Percentiles rank a stretch among this genome's conserved stretches.
Evolutionary conservation across 2,113 vertebrate genomes (phyloP).

Genomic region (Hemibagrus wyckioides): DNA sequence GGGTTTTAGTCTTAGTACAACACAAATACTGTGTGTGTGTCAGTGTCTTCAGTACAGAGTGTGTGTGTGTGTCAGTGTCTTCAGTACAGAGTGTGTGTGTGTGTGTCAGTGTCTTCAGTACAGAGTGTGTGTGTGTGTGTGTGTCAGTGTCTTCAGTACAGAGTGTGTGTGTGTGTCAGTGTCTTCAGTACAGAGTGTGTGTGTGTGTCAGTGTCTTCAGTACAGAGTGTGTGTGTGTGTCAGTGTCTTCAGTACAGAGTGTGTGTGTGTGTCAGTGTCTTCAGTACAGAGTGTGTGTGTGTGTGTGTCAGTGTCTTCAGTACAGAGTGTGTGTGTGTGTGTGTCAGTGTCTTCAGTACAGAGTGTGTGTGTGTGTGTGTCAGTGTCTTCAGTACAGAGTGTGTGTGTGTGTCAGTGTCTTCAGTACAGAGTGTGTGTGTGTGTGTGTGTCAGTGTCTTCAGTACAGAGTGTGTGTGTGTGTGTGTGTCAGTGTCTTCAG

Average conservation of each 20-base stretch:
- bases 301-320: conserved; percentile 78
- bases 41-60: conserved; percentile 77
- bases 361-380: background rate
- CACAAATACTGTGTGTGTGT: conserved; percentile 70
- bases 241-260: background rate
- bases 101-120: too few relatives aligned
- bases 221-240: background rate
- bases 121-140: conserved; percentile 57
- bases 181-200: conserved; percentile 61
- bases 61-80: conserved; percentile 77
- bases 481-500: conserved; percentile 78
- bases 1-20: background rate
- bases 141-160: conserved; percentile 74
- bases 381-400: background rate
- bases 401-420: background rate
- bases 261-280: conserved; percentile 65
- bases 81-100: conserved; percentile 74
- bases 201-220: background rate
- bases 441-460: conserved; percentile 76
- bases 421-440: conserved; percentile 47
- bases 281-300: conserved; percentile 80
- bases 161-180: too few relatives aligned
- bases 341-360: too few relatives aligned
- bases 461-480: too few relatives aligned
- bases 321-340: conserved; percentile 70